These are phyloP conservation scores for Catotricha subobsoleta DNA, from an alignment of 2,888 invertebrate genomes.

Conservation along the genomic window DNA sequence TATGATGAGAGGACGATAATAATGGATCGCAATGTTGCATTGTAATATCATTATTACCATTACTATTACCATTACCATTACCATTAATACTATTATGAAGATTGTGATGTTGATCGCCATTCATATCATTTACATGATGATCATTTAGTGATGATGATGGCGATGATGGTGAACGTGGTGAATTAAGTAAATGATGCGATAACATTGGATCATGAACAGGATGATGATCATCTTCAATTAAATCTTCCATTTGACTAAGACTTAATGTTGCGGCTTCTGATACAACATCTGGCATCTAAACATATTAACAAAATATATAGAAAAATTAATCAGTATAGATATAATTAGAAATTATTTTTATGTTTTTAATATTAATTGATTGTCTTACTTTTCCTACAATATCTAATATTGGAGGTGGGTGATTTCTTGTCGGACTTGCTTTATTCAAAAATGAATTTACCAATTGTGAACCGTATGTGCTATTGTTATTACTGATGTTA, in stretches of 20 bases:
- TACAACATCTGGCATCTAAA: slow-evolving; percentile 38
- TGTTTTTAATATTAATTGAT: not conserved
- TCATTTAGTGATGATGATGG: slow-evolving; percentile 8
- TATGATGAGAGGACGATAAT: slow-evolving; percentile 22
- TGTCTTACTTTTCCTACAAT: slow-evolving; percentile 26
- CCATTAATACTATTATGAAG: slow-evolving; percentile 2
- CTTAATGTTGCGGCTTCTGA: slow-evolving; percentile 35
- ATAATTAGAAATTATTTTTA: too few relatives aligned
- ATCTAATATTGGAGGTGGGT: slow-evolving; percentile 24
- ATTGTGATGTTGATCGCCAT: not conserved
- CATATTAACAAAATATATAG: not conserved
- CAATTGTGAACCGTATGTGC: slow-evolving; percentile 18
- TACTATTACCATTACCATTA: not conserved
- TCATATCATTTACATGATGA: not conserved
- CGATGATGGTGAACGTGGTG: slow-evolving; percentile 32
- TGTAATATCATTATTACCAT: not conserved
- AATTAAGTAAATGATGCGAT: slow-evolving; percentile 26
- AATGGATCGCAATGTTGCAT: slow-evolving; percentile 20
- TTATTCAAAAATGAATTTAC: slow-evolving; percentile 28
- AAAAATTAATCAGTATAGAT: not conserved
- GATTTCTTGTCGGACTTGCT: slow-evolving; percentile 20
- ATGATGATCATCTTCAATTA: slow-evolving; percentile 43
- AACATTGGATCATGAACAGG: slow-evolving; percentile 39
- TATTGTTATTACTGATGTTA: slow-evolving; percentile 6
- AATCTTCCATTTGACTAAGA: slow-evolving; percentile 44